Evolutionary conservation across 1,140 invertebrate genomes (phyloP).

Genomic region (Bombus confusus): DNA sequence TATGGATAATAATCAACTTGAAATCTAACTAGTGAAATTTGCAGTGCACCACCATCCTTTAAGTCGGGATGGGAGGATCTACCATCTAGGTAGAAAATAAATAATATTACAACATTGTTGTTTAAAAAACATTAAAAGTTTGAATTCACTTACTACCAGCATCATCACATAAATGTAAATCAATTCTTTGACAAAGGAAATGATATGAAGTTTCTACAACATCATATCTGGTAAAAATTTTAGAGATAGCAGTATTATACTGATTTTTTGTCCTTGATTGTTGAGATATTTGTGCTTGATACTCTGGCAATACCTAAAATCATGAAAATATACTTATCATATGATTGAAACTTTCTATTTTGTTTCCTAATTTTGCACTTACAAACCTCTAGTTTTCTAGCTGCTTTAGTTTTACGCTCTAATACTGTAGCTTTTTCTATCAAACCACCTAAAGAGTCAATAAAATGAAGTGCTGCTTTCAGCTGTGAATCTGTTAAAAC

Average conservation of each 20-base stretch:
- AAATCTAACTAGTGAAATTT: slow-evolving; percentile 94
- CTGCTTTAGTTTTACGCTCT: slow-evolving; percentile 93
- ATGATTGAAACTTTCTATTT: slow-evolving; percentile 35
- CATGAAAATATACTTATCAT: slow-evolving; percentile 23
- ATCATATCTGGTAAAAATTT: slow-evolving; percentile 94
- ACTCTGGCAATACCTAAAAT: slow-evolving; percentile 89
- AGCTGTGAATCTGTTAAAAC: slow-evolving; percentile 98
- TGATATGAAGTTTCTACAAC: slow-evolving; percentile 99
- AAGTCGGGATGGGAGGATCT: slow-evolving; percentile 92
- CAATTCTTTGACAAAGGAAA: slow-evolving; percentile 95
- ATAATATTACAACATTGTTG: slow-evolving; percentile 2
- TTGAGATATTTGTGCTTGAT: slow-evolving; percentile 89
- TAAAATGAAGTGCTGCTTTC: slow-evolving; percentile 96
- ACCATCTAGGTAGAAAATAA: slow-evolving; percentile 84
- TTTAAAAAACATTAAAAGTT: not conserved
- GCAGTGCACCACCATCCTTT: slow-evolving; percentile 95
- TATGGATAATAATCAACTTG: slow-evolving; percentile 98
- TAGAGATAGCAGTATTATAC: slow-evolving; percentile 82
- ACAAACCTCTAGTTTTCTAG: slow-evolving; percentile 92
- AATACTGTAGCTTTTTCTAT: slow-evolving; percentile 92
- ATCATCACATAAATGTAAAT: slow-evolving; percentile 99
- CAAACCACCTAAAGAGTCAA: slow-evolving; percentile 93
- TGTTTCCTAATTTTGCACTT: slow-evolving; percentile 24
- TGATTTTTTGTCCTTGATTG: slow-evolving; percentile 82
- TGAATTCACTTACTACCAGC: slow-evolving; percentile 86